phyloP scores from a whole-genome alignment of 2,113 vertebrate species.

The Rhinolophus ferrumequinum region DNA sequence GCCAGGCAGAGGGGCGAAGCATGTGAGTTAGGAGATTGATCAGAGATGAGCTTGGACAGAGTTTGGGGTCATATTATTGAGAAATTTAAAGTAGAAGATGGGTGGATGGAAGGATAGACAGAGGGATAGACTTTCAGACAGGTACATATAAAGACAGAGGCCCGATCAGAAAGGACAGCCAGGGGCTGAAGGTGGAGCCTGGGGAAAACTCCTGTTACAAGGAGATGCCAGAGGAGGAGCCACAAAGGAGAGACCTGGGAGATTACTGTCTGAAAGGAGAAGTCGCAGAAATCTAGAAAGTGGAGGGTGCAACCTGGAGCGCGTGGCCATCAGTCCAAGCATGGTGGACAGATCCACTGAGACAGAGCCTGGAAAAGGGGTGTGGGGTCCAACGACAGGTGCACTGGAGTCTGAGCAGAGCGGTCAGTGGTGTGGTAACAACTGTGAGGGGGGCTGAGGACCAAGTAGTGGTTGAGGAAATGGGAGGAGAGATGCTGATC shows the following conservation, averaged over 20 bases:
- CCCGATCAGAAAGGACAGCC: background rate
- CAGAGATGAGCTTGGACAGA: background rate
- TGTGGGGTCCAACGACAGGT: background rate
- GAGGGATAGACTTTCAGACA: background rate
- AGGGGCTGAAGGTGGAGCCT: background rate
- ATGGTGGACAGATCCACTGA: background rate
- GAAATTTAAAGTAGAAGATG: background rate
- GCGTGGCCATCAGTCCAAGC: fast-evolving
- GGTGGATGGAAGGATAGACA: background rate
- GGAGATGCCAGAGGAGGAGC: background rate
- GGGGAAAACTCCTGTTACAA: background rate
- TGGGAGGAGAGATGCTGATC: background rate
- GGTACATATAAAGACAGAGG: background rate
- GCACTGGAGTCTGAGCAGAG: background rate
- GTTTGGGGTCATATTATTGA: background rate
- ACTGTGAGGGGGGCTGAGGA: background rate
- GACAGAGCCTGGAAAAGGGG: background rate
- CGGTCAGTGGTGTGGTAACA: background rate
- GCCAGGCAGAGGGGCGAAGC: background rate
- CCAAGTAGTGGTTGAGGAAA: background rate
- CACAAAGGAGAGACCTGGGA: background rate
- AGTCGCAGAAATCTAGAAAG: background rate
- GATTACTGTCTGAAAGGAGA: background rate
- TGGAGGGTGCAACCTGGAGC: background rate
- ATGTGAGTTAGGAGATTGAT: background rate